Base-by-base conservation (phyloP, 2,888 invertebrate species). In the Beris chalybata region DNA sequence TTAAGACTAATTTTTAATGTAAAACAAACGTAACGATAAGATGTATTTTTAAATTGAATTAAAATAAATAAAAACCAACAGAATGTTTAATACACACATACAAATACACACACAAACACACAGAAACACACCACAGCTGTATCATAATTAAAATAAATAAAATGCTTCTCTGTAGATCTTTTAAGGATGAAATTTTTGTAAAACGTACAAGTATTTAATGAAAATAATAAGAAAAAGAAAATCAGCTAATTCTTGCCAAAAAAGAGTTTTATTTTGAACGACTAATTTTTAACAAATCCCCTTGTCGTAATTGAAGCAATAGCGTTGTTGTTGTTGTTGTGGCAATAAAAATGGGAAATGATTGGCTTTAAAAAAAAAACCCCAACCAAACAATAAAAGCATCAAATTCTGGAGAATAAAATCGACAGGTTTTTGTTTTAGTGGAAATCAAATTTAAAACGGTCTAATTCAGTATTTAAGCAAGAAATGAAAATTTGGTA, bases 231-330 rank as follows among this genome's bases (percentile, higher is more conserved):
- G 38, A 38, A 38, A 38, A 38, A 38, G 9, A 38, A 38, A 38
- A 38, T 38, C 38, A 38, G 38, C 66, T 52, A 63, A 54, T 63
- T 65, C 65, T 66, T 68, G 68, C 68, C 68, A 68, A 66, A 64
- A 66, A 64, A 68, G 50, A 56, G 61, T 66, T 68, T 66, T 66
- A 63, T 56, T 66, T 61, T 50, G 66, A 66, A 68, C 50, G 52
- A 58, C 53, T 64, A 44, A 52, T 67, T 56, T 38, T 57, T 58
- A 56, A 50, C 64, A 48, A 15, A 61, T 12, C 31, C 44, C 44
- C 43, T 38, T 53, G 45, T 79, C 22, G 5, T 22, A 48, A 48
- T 48, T 11, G 22, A 48, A 48, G 12, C 6, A 48, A 48, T 48
- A 5, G 22, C 15, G 1, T 48, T 2, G 48, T 11, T 15, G 6